Evolutionary conservation across 2,113 vertebrate genomes (phyloP).

Genomic region (Nerophis ophidion): DNA sequence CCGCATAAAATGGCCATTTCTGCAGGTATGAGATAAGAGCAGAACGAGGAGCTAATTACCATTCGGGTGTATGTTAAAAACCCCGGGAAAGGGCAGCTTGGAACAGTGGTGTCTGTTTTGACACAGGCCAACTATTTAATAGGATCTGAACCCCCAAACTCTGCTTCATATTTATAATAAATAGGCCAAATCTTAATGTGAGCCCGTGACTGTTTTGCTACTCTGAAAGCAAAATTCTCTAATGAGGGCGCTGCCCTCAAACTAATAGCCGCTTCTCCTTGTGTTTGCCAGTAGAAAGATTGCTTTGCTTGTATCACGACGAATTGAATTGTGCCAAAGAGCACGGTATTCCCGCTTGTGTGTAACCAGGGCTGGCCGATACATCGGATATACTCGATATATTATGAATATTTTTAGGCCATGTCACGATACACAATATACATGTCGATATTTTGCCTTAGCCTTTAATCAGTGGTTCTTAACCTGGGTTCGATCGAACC

Average conservation of each 20-base stretch:
- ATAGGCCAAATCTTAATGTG: slow-evolving; percentile 40
- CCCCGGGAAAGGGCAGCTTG: slow-evolving; percentile 59
- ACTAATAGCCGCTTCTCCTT: slow-evolving; percentile 24
- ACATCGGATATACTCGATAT: too few species aligned
- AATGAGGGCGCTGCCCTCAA: slow-evolving; percentile 42
- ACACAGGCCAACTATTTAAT: slow-evolving; percentile 58
- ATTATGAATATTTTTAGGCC: too few species aligned
- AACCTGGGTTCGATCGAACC: too few species aligned
- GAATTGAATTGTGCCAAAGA: slow-evolving; percentile 51
- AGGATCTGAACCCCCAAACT: slow-evolving; percentile 53
- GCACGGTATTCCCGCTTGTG: slow-evolving; percentile 30
- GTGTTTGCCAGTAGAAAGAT: slow-evolving; percentile 23
- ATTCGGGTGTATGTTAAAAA: slow-evolving; percentile 69
- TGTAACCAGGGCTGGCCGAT: too few species aligned
- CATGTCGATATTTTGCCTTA: too few species aligned
- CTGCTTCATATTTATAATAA: slow-evolving; percentile 49
- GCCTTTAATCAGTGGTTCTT: too few species aligned
- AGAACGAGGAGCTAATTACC: slow-evolving; percentile 72
- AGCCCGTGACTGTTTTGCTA: slow-evolving; percentile 30
- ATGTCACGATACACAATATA: too few species aligned
- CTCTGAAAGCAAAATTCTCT: slow-evolving; percentile 22
- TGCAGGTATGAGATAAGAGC: slow-evolving; percentile 72
- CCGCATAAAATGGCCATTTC: slow-evolving; percentile 69
- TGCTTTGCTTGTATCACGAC: slow-evolving; percentile 37
- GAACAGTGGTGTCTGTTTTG: slow-evolving; percentile 57